Base-by-base conservation (phyloP, 2,113 vertebrate genomes). In the Electrona antarctica region DNA sequence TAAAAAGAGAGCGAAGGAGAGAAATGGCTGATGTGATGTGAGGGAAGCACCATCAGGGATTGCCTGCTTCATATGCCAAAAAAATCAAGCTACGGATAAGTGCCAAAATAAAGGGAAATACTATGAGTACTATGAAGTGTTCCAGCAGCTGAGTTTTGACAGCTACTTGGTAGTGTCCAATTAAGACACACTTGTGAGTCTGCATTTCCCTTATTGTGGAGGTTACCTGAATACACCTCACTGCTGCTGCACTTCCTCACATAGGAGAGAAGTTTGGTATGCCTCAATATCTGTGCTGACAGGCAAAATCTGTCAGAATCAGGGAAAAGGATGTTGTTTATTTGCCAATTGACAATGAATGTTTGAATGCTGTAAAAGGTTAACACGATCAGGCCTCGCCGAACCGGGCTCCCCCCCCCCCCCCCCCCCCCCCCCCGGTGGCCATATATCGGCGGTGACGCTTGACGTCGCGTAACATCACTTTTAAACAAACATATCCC, bases 1-100 rank as follows among this genome's bases (percentile, higher is more conserved):
- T 77, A 73, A 74, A 41, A 41, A 41, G 56, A 29, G 50, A 64
- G 57, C 64, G 33, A 64, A 57, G 71, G 67, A 73, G 58, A 47
- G 47, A 75, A 63, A 64, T 51, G 51, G 45, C 45, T 58, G 33
- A 41, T 41, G 33, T 41, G 33, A 41, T 6, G 3, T 41, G 33
- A 41, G 62, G 58, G 33, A 47, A 48, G 65, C 45, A 61, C 29
- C 57, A n/a, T 67, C 55, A 66, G 41, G 29, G 72, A 57, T 41
- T 61, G 41, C 15, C 68, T 64, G 64, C 54, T 68, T 12, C 4
- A 6, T 15, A 5, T 8, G 10, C 10, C 33, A 41, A 41, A 41
- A 47, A 14, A 13, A 61, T 69, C n/a, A 29, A 7, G 3, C 33
- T 61, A 52, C 7, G 65, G 21, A 12, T 46, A 45, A 64, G 6